phyloP scores from a whole-genome alignment of 2,888 invertebrate genomes.

The Eledona agricola region DNA sequence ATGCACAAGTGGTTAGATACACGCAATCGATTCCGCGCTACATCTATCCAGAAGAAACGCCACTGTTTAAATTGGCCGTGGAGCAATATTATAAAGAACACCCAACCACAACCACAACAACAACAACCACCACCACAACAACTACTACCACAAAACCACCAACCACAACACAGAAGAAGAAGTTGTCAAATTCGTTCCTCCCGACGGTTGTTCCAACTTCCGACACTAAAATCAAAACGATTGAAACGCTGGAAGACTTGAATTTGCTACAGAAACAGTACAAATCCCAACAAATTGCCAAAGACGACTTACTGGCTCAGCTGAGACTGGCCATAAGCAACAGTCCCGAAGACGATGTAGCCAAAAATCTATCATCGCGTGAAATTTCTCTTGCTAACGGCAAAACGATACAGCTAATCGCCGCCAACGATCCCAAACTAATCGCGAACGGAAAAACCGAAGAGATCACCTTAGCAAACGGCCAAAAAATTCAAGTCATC shows the following conservation, averaged over 20 bases:
- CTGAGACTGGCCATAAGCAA: conserved; percentile 77
- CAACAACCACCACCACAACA: conserved; percentile 73
- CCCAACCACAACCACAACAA: conserved; percentile 74
- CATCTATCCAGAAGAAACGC: conserved; percentile 71
- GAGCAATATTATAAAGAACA: conserved; percentile 74
- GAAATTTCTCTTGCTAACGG: conserved; percentile 79
- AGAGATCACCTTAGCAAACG: conserved; percentile 72
- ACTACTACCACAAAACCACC: conserved; percentile 71
- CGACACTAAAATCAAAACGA: conserved; percentile 61
- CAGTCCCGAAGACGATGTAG: conserved; percentile 69
- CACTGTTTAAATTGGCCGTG: conserved; percentile 72
- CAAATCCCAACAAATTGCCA: conserved; percentile 68
- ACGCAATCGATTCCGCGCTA: conserved; percentile 61
- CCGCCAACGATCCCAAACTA: conserved; percentile 47
- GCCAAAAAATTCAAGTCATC: conserved; percentile 76
- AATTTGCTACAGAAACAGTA: conserved; percentile 58
- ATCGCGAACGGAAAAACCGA: conserved; percentile 47
- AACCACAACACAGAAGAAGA: conserved; percentile 62
- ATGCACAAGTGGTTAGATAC: conserved; percentile 49
- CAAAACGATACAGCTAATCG: conserved; percentile 76
- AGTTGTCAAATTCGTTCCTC: conserved; percentile 47
- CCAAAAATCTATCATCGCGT: conserved; percentile 76
- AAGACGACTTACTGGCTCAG: conserved; percentile 79
- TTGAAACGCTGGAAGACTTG: conserved; percentile 59
- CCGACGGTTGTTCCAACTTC: conserved; percentile 67